These are phyloP conservation scores for Scopus umbretta DNA, from an alignment of 2,113 vertebrate genomes.

Conservation along the genomic window DNA sequence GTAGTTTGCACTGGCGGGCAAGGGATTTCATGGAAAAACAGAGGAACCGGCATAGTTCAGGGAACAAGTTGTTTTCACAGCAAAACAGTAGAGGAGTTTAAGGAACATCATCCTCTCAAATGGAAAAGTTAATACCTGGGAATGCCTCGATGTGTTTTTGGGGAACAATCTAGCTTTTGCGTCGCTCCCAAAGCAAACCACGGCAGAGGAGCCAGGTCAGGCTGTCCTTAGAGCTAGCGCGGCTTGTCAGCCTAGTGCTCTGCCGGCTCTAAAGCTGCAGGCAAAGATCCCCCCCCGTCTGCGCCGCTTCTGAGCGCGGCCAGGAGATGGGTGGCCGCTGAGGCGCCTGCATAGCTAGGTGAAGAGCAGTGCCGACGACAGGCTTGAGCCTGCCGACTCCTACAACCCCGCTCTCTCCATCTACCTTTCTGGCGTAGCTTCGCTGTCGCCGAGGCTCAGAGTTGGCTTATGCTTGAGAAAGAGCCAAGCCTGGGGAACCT, in stretches of 20 bases:
- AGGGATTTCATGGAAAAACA: background rate
- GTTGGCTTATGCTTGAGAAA: background rate
- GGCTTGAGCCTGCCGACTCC: background rate
- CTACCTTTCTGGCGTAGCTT: background rate
- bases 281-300: background rate
- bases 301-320: background rate
- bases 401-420: background rate
- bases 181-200: background rate
- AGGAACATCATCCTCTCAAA: background rate
- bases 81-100: background rate
- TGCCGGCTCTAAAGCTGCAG: background rate
- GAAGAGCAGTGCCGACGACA: background rate
- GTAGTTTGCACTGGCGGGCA: background rate
- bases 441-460: background rate
- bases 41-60: background rate
- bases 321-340: fast-evolving
- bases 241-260: too few species aligned
- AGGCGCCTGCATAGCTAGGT: background rate
- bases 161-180: background rate
- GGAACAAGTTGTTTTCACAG: background rate
- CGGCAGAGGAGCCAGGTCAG: background rate
- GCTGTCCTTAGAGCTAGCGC: background rate
- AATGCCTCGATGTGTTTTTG: background rate
- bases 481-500: background rate
- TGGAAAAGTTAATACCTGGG: background rate